These are phyloP conservation scores for Marronus borbonicus DNA, from an alignment of 2,888 invertebrate species.

Conservation along the genomic window DNA sequence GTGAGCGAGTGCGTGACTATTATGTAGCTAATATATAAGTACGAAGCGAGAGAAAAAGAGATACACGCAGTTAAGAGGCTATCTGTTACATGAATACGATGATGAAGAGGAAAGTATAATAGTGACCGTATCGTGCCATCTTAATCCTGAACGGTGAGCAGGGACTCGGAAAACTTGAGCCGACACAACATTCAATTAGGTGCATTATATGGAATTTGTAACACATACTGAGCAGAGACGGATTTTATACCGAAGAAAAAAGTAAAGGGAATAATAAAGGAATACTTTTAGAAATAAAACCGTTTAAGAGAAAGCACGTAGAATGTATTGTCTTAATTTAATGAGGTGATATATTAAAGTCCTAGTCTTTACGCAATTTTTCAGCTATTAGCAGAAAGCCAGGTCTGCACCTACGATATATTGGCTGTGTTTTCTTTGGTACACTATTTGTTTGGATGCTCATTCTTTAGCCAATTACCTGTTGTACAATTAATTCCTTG, in stretches of 20 bases:
- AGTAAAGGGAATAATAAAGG: too few relatives aligned
- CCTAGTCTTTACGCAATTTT: too few relatives aligned
- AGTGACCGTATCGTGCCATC: constrained; percentile 66
- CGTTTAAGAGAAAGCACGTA: too few relatives aligned
- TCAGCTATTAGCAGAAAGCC: too few relatives aligned
- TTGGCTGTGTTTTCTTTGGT: too few relatives aligned
- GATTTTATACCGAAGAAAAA: constrained; percentile 24
- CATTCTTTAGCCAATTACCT: too few relatives aligned
- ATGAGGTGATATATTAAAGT: too few relatives aligned
- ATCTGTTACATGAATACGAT: constrained; percentile 51
- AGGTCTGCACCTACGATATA: too few relatives aligned
- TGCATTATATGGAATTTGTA: constrained; percentile 60
- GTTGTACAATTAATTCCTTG: too few relatives aligned
- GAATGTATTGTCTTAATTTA: too few relatives aligned
- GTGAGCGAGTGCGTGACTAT: constrained; percentile 2
- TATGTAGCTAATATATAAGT: neutral
- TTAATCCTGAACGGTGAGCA: constrained; percentile 62
- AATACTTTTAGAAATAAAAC: too few relatives aligned
- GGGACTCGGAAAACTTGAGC: constrained; percentile 60
- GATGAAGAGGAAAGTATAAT: constrained; percentile 50
- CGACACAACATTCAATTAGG: constrained; percentile 64
- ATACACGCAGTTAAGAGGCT: constrained; percentile 47
- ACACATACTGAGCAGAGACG: constrained; percentile 50
- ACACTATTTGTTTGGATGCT: too few relatives aligned
- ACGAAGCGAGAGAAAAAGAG: constrained; percentile 28